Evolutionary conservation across 1,140 invertebrate species (phyloP), one percentile per base, ranked within the genome.

Genomic region (Zophobas atratus): DNA sequence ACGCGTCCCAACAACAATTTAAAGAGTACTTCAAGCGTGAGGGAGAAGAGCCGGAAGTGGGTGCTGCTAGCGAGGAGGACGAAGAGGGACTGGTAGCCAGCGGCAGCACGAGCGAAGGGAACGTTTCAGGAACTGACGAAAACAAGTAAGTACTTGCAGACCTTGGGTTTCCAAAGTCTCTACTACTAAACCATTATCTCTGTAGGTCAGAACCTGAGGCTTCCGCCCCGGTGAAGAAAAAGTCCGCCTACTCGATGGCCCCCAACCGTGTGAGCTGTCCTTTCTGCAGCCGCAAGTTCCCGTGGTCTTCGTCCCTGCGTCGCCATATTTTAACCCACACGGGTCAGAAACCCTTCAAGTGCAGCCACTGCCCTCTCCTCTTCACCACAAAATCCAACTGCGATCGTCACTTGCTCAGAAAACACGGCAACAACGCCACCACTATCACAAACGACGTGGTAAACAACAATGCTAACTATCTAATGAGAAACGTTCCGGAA

Each of bases 341-440:
- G 1, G 97, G 97, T 1, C 96, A 98, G 85, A 99, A 99, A 84
- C 98, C 98, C 0, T 99, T 94, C 88, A 96, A 97, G 84, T 99
- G 98, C 86, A 92, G 93, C 0, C 93, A 96, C 80, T 99, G 98
- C 85, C 93, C 94, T 0, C 89, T 98, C 0, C 90, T 96, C 0
- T 99, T 99, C 86, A 99, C 97, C 1, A 99, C 97, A 0, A 99
- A 99, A 84, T 98, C 96, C 1, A 99, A 99, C 86, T 97, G 98
- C 85, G 98, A 99, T 82, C 92, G 97, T 8, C 98, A 99, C 85
- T 86, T 99, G 70, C 87, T 97, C 33, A 89, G 97, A 8, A 98
- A 98, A 85, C 97, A 99, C 84, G 94, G 88, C n/a, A 89, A 88
- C 76, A 78, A 83, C 1, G 84, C 86, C 46, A 86, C 84, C 5